Evolutionary conservation across 1,140 invertebrate genomes (phyloP), one percentile per base, ranked within the genome.

Genomic region (Alviniconcha marisindica): DNA sequence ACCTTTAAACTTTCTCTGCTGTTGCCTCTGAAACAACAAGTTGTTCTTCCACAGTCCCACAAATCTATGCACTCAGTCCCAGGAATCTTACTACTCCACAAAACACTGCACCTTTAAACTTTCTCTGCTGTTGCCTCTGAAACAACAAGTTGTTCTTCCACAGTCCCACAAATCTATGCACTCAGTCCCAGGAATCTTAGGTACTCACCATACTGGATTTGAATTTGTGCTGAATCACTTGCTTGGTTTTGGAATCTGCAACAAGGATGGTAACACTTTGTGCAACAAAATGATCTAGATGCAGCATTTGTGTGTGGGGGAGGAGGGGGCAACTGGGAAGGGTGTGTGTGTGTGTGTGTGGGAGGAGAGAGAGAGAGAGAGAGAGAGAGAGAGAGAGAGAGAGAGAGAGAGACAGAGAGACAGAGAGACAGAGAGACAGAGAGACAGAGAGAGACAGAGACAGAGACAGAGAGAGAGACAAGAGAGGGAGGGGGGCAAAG

Each of bases 231-330:
- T 98, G 97, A 90, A 98, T 96, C 87, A 99, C 96, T 95, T 99
- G 97, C 90, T 97, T 96, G 89, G 97, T 98, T 95, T 99, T 99
- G 86, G 98, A 97, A 97, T 99, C 98, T 99, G 95, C 77, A 96
- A 83, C n/a, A 12, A 3, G 14, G 44, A n/a, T 76, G 42, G 40
- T 44, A 76, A 42, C 10, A 18, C 10, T n/a, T 73, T 18, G 24
- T 42, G 28, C 36, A 15, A 73, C 21, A 31, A 42, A 73, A 42
- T 5, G 31, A 73, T 36, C 33, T 24, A 12, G 14, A 74, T 28
- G 38, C 12, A 82, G 48, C 24, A 51, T 21, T 31, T 82, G 56
- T 51, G n/a, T 21, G 3, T 38, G 4, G 24, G 21, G 10, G 10
- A 33, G 28, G 36, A 12, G 18, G 10, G 14, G 24, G 31, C 14